phyloP scores from a whole-genome alignment of 1,140 invertebrate genomes.

The Nasonia giraulti region DNA sequence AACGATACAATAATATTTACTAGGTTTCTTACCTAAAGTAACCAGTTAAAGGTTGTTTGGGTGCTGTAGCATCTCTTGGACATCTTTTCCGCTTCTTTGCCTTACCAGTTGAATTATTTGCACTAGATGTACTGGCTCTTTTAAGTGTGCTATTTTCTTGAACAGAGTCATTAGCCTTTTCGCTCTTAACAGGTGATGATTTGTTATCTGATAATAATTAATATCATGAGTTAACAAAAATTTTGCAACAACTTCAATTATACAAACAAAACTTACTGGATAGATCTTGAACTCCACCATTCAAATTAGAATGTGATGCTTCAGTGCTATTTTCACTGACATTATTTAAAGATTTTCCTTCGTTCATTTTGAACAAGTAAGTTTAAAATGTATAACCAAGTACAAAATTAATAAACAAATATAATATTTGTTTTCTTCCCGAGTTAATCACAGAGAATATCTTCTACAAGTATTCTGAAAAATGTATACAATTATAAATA shows the following conservation, averaged over 20 bases:
- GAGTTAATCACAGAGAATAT: not conserved
- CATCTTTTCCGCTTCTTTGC: constrained; percentile 81
- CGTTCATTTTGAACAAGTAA: constrained; percentile 56
- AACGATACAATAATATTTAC: not conserved
- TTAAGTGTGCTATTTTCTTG: constrained; percentile 59
- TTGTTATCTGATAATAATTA: constrained; percentile 53
- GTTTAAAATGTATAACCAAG: not conserved
- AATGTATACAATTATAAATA: not conserved
- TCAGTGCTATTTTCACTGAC: constrained; percentile 57
- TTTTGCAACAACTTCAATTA: not conserved
- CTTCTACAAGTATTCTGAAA: not conserved
- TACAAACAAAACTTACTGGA: constrained; percentile 50
- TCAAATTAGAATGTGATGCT: constrained; percentile 58
- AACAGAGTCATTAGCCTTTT: constrained; percentile 58
- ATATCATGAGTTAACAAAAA: constrained; percentile 28
- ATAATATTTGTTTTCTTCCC: not conserved
- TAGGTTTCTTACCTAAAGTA: constrained; percentile 65
- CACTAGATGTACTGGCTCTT: constrained; percentile 53
- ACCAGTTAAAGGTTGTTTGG: constrained; percentile 83
- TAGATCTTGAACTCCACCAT: constrained; percentile 62
- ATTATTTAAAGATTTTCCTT: constrained; percentile 54
- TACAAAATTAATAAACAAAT: not conserved
- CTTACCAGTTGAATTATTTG: constrained; percentile 61
- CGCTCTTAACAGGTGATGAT: constrained; percentile 60
- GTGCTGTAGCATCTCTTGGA: constrained; percentile 81